phyloP scores from a whole-genome alignment of 2,888 invertebrate species.

The Empis stercorea region DNA sequence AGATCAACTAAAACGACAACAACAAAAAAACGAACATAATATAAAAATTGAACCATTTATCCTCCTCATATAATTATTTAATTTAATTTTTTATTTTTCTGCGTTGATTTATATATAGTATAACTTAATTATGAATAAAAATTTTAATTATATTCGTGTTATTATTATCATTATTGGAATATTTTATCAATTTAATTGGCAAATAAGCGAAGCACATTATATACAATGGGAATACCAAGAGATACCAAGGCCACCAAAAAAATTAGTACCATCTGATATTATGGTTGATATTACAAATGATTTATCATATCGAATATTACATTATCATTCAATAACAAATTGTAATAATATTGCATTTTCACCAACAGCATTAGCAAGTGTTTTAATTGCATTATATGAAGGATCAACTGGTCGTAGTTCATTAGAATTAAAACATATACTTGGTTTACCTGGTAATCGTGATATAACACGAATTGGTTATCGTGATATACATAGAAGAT shows the following conservation, averaged over 20 bases:
- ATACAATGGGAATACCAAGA: neutral
- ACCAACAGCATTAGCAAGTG: conserved; percentile 69
- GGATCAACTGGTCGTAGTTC: conserved; percentile 62
- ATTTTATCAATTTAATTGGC: no score
- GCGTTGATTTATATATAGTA: no score
- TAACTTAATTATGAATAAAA: no score
- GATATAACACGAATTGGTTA: conserved; percentile 64
- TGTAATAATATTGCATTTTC: conserved; percentile 74
- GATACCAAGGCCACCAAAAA: conserved; percentile 15
- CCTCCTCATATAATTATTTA: no score
- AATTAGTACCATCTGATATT: conserved; percentile 48
- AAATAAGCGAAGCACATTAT: neutral
- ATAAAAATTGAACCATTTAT: no score
- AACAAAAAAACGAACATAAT: no score
- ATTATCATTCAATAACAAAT: conserved; percentile 58
- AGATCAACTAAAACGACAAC: no score
- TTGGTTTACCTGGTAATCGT: conserved; percentile 58
- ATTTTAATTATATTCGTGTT: no score
- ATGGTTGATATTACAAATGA: conserved; percentile 73
- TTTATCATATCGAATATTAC: conserved; percentile 53
- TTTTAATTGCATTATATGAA: conserved; percentile 65
- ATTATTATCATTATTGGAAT: no score
- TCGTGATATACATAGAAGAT: conserved; percentile 67
- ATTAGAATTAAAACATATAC: conserved; percentile 54
- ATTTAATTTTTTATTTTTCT: no score